Conservation (phyloP, 1,140 invertebrate species). For the Apocrypta bakeri region DNA sequence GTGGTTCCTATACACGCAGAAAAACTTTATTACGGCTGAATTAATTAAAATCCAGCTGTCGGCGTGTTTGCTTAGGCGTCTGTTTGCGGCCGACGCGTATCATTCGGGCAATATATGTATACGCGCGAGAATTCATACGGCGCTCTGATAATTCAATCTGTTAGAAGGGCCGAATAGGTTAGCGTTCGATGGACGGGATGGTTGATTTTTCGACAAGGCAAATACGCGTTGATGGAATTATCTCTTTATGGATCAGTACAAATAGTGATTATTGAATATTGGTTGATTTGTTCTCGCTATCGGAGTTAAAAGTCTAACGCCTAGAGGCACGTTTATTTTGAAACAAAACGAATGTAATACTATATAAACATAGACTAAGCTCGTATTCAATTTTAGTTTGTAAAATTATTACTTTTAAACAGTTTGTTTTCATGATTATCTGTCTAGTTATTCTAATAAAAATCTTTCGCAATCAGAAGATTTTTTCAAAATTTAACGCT, state of each 20-base stretch:
- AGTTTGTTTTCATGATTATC: too few species aligned
- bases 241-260: neutral
- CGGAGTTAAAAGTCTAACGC: too few species aligned
- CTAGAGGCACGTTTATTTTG: too few species aligned
- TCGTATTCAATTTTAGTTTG: too few species aligned
- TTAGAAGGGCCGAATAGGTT: neutral
- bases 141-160: constrained; percentile 29
- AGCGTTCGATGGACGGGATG: neutral
- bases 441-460: too few species aligned
- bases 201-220: neutral
- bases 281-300: neutral
- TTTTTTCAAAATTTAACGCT: too few species aligned
- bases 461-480: too few species aligned
- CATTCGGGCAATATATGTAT: neutral
- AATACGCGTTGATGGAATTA: neutral
- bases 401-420: too few species aligned
- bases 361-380: too few species aligned
- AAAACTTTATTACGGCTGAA: constrained; percentile 18
- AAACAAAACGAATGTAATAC: too few species aligned
- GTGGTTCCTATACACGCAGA: neutral
- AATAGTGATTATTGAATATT: neutral
- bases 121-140: too few species aligned
- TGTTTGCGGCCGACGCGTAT: neutral
- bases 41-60: constrained; percentile 14
- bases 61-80: constrained; percentile 21